Percentiles rank a stretch among this genome's conserved stretches.
Conservation (phyloP, 2,113 vertebrate genomes). For the Ceyx cyanopectus region DNA sequence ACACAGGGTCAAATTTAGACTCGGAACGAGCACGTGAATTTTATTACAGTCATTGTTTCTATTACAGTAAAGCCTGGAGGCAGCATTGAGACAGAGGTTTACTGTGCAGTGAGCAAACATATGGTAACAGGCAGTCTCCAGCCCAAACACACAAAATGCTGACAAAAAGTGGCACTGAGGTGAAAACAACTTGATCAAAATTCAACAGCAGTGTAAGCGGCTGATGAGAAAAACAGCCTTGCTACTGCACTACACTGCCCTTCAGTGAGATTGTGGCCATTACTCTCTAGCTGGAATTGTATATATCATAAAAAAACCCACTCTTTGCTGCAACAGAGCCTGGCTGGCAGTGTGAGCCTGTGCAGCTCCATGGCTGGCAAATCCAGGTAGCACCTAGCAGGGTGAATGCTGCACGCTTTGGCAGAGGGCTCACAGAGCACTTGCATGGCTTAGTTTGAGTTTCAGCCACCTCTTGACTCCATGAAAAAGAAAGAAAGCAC, state of each 20-base stretch:
- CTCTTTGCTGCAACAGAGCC: not conserved
- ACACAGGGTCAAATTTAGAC: constrained; percentile 22
- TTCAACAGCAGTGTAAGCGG: not conserved
- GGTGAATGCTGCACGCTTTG: not conserved
- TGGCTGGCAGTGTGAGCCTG: not conserved
- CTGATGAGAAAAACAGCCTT: constrained; percentile 1
- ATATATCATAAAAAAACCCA: not conserved
- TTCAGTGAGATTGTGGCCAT: not conserved
- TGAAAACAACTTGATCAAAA: constrained; percentile 2
- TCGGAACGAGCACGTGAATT: constrained; percentile 1
- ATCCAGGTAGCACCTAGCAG: not conserved
- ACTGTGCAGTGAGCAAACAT: not conserved
- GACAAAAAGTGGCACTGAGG: not conserved
- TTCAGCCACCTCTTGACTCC: not conserved
- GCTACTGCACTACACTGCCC: not conserved
- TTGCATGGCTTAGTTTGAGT: not conserved
- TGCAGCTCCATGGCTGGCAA: not conserved
- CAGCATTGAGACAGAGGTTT: not conserved
- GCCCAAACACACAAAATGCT: not conserved
- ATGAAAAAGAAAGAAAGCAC: not conserved
- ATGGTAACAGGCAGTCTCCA: not conserved
- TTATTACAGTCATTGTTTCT: constrained; percentile 29
- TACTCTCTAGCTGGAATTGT: not conserved
- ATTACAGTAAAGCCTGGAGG: not conserved
- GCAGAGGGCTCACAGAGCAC: not conserved